A percentile compares a stretch with the other conserved stretches of the same genome.
Conservation (phyloP, 2,113 vertebrate genomes). For the Mesocricetus auratus region DNA sequence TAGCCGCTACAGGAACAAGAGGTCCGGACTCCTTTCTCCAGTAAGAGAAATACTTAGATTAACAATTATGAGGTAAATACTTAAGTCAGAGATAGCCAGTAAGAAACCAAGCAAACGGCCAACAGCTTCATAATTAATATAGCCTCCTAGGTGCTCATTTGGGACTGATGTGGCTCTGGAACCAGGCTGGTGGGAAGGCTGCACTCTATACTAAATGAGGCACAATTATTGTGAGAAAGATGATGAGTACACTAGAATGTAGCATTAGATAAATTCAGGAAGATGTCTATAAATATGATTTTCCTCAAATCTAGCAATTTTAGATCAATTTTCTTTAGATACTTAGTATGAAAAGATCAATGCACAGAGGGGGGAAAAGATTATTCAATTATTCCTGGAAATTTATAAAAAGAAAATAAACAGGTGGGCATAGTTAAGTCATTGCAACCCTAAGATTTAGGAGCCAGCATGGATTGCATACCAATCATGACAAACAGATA, state of each 20-base stretch:
- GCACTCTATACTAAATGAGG: too few relatives aligned
- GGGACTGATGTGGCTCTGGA: too few relatives aligned
- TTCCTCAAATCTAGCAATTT: slow-evolving; percentile 24
- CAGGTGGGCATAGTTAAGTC: not conserved
- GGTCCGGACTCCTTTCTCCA: too few relatives aligned
- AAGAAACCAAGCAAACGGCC: too few relatives aligned
- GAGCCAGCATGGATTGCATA: not conserved
- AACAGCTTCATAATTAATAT: too few relatives aligned
- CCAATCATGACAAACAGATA: not conserved
- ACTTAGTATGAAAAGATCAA: not conserved
- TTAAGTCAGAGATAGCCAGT: too few relatives aligned
- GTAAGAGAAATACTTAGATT: too few relatives aligned
- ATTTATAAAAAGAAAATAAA: slow-evolving; percentile 19
- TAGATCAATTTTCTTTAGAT: slow-evolving; percentile 47
- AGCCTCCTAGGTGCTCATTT: too few relatives aligned
- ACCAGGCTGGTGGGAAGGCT: too few relatives aligned
- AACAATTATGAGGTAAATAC: too few relatives aligned
- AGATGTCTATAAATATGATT: not conserved
- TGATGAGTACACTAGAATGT: not conserved
- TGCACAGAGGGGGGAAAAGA: not conserved
- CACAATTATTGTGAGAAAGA: not conserved
- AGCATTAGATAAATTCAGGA: not conserved
- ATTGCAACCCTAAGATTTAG: not conserved
- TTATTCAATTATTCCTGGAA: not conserved
- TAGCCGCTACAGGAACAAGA: too few relatives aligned